Evolutionary conservation across 2,113 vertebrate genomes (phyloP), one percentile per base, ranked within the genome.

Genomic region (Aspiorhynchus laticeps): DNA sequence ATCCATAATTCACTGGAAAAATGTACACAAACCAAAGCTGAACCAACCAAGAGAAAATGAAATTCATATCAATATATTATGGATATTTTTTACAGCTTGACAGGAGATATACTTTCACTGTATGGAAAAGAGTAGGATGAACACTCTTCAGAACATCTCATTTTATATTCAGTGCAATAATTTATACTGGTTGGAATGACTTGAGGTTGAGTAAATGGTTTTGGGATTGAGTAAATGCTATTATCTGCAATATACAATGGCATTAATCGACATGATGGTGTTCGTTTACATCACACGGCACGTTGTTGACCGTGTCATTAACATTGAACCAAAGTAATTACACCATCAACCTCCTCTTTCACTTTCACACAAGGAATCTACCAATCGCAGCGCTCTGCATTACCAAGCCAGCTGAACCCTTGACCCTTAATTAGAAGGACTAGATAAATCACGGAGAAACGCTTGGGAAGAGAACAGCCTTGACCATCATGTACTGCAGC

Each of bases 401-500:
- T 88, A 61, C 71, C 78, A 75, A 81, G 46, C 21, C 67, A 59
- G 43, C 17, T 73, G 78, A 65, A 53, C 69, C 38, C 77, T 86
- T 83, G 36, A 84, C 84, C 76, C 85, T 80, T 88, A 89, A 84
- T 88, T 88, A 87, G 38, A 51, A 56, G 46, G 48, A 63, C 41
- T 80, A 83, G 76, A 46, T 48, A 79, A 79, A 87, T 80, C 33
- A 74, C 65, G 80, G 14, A 31, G 38, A 61, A n/a, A 21, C 24
- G 36, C 43, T 84, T 75, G 48, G 67, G 38, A 51, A 78, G 26
- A 33, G n/a, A 87, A 69, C 43, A 80, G 41, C 46, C n/a, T 79
- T 43, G 41, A 76, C 69, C 21, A 41, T 74, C 36, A 73, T 24
- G 69, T 41, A 12, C 24, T 21, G 19, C 31, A 79, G 84, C 46